phyloP scores from a whole-genome alignment of 1,140 invertebrate species.

The Orius laevigatus region DNA sequence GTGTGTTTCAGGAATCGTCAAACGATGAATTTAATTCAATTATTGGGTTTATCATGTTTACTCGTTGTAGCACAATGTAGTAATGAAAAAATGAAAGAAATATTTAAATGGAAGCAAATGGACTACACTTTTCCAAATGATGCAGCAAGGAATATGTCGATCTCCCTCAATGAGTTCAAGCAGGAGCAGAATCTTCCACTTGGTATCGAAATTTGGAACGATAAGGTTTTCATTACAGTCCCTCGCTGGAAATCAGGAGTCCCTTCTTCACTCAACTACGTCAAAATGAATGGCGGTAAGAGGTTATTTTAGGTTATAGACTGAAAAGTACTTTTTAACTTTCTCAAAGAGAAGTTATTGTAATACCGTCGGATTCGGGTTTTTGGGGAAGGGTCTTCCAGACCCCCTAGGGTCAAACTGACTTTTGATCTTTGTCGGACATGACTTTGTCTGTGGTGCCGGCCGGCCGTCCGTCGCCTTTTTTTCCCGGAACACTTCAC shows the following conservation, averaged over 20 bases:
- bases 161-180: conserved; percentile 41
- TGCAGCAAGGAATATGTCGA: conserved; percentile 37
- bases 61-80: too few species aligned
- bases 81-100: conserved; percentile 29
- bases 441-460: too few species aligned
- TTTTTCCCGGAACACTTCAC: too few species aligned
- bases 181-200: conserved; percentile 53
- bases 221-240: conserved; percentile 60
- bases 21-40: too few species aligned
- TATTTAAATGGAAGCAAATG: conserved; percentile 48
- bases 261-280: conserved; percentile 51
- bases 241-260: conserved; percentile 58
- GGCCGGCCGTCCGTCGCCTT: too few species aligned
- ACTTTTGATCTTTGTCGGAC: too few species aligned
- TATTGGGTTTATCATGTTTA: too few species aligned
- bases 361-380: too few species aligned
- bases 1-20: too few species aligned
- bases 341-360: too few species aligned
- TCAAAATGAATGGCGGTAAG: conserved; percentile 42
- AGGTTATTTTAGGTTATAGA: not conserved
- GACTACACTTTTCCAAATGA: conserved; percentile 50
- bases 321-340: not conserved
- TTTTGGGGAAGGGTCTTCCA: too few species aligned
- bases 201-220: conserved; percentile 51
- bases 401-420: too few species aligned